phyloP scores from a whole-genome alignment of 1,140 invertebrate genomes.

The Megalopta genalis region DNA sequence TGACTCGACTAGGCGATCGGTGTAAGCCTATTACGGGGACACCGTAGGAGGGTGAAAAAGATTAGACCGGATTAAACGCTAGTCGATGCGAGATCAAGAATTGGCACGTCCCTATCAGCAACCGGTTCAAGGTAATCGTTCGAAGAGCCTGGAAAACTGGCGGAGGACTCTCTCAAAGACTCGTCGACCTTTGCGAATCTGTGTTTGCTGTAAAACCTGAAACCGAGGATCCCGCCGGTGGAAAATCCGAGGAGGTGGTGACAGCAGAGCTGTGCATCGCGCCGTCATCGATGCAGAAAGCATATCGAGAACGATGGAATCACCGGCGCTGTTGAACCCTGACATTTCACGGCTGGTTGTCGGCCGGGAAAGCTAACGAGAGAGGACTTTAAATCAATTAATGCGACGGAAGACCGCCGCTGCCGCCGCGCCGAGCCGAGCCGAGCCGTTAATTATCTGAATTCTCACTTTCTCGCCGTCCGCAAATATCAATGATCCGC shows the following conservation, averaged over 20 bases:
- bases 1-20: too few species aligned
- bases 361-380: background rate
- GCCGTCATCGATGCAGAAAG: background rate
- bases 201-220: background rate
- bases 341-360: constrained; percentile 38
- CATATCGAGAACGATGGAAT: constrained; percentile 19
- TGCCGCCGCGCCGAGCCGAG: too few species aligned
- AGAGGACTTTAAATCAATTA: constrained; percentile 26
- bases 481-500: background rate
- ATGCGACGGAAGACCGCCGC: background rate
- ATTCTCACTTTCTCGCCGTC: constrained; percentile 12
- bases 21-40: too few species aligned
- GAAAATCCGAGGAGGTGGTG: too few species aligned
- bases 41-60: too few species aligned
- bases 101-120: too few species aligned
- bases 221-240: too few species aligned
- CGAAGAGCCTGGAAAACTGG: background rate
- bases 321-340: constrained; percentile 18
- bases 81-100: too few species aligned
- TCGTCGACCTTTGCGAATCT: background rate
- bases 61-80: too few species aligned
- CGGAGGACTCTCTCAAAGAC: background rate
- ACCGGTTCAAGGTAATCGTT: background rate
- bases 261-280: background rate
- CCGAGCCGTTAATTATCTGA: constrained; percentile 19